phyloP scores from a whole-genome alignment of 1,140 invertebrate genomes.

The Akabosia matsudoensis region DNA sequence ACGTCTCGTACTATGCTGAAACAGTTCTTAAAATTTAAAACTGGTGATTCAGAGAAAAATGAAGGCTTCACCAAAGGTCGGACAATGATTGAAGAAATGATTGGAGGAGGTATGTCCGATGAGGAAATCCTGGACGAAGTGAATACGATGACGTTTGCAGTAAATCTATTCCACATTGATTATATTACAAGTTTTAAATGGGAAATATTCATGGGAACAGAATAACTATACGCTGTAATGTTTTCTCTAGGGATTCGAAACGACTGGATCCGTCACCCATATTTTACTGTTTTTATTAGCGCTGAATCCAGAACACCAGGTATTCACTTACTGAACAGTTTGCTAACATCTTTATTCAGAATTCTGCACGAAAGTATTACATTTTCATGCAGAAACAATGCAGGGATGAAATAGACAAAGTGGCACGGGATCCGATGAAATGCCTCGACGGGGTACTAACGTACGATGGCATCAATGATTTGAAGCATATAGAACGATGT shows the following conservation, averaged over 20 bases:
- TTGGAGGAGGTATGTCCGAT: neutral
- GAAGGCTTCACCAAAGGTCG: neutral
- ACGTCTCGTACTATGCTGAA: no score
- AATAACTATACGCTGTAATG: neutral
- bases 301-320: neutral
- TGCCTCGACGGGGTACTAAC: neutral
- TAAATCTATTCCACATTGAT: no score
- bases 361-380: neutral
- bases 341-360: neutral
- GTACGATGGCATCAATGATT: neutral
- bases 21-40: no score
- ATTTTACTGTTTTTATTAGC: neutral
- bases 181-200: neutral
- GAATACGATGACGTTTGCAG: neutral
- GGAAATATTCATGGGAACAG: neutral
- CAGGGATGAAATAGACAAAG: neutral
- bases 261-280: neutral
- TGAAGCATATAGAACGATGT: conserved; percentile 8
- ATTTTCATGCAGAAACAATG: neutral
- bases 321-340: neutral
- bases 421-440: neutral
- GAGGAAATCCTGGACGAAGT: neutral
- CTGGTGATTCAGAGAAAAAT: no score
- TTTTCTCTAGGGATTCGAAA: conserved; percentile 7
- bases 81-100: conserved; percentile 1